Evolutionary conservation across 2,888 invertebrate genomes (phyloP), one percentile per base, ranked within the genome.

Genomic region (Napeogenes inachia): DNA sequence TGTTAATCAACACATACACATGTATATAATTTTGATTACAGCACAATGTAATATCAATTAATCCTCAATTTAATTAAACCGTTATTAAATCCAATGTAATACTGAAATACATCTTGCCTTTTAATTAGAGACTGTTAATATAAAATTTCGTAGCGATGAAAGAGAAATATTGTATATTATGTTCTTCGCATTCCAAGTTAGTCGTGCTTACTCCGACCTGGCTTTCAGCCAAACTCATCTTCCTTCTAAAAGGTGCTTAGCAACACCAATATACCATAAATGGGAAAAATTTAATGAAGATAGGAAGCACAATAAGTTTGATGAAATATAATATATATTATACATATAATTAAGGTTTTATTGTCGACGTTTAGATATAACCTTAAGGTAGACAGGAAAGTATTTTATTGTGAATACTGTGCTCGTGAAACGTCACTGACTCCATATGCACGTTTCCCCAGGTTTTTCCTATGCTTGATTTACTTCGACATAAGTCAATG

Each of bases 231-330:
- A 73, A 72, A 63, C 72, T 73, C 71, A 69, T 71, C 73, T 70
- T 56, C 63, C 58, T 54, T 63, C 71, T 71, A 69, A 72, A 72
- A 73, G 69, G 70, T 71, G 70, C 72, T 73, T 71, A 72, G 68
- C 70, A 71, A 67, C 68, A 67, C 66, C 69, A 68, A 70, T 73
- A 71, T 70, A 72, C 71, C 69, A 71, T 60, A 64, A 64, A 65
- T 64, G 59, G 57, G 62, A 63, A 68, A 68, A 66, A 63, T 62
- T 68, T 62, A 59, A 62, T 59, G 60, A 53, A 55, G 54, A 60
- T 57, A 62, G 21, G 50, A 30, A 50, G 30, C 21, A 30, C 10
- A 54, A 32, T 35, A 54, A 46, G 21, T 33, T 13, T 47, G 30
- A 13, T 54, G 6, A 30, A 50, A 30, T 50, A 50, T 50, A 30